A percentile compares a stretch with the other conserved stretches of the same genome.
Evolutionary conservation across 2,113 vertebrate species (phyloP).

Genomic region (human): GRCh38 chr3:97825001-97825500

Average conservation of each 20-base stretch:
- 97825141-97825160: not conserved
- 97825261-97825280: not conserved
- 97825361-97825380: not conserved
- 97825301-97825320: not conserved
- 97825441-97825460: not conserved
- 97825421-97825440: not conserved
- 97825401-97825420: not conserved
- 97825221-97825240: not conserved
- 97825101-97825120: not conserved
- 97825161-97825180: not conserved
- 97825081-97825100: not conserved
- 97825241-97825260: not conserved
- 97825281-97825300: not conserved
- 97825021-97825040: not conserved
- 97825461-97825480: not conserved
- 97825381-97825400: not conserved
- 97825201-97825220: constrained; percentile 19
- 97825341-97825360: not conserved
- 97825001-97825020: not conserved
- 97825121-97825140: not conserved
- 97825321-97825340: not conserved
- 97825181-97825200: not conserved
- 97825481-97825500: not conserved
- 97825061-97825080: not conserved
- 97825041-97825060: not conserved